Base-by-base conservation (phyloP, 2,113 vertebrate genomes). In the Cheirogaleus medius region DNA sequence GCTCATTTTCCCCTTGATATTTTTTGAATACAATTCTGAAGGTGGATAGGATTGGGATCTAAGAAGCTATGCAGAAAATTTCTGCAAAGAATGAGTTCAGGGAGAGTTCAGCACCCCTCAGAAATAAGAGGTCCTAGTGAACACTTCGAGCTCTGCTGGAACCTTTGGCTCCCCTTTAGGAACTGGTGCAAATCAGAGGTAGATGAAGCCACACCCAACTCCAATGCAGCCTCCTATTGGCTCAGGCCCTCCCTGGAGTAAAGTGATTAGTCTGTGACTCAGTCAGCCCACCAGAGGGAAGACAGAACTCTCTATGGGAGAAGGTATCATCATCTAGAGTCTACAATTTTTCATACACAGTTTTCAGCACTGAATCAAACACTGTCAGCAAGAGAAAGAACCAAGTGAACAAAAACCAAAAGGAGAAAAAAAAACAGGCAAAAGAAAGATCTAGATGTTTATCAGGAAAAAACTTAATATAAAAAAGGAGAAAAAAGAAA, bases 311-410 rank as follows among this genome's bases (percentile, higher is more conserved):
- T 73, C 66, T 56, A 20, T 42, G 25, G 4, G 8, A 20, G 15
- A 66, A 21, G 15, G 27, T 32, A 10, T 54, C 20, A 47, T 69
- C 44, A 66, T n/a, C 6, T 66, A 58, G 56, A 95, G 37, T 60
- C 44, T 44, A 84, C 49, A 69, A 63, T 58, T 92, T 78, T 76
- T 74, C 42, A 84, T 34, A 58, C 21, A 25, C 56, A 49, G 47
- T 60, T 29, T 54, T 89, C 87, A 77, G 49, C 42, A 96, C 42
- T 49, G 37, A 78, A 93, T 90, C 13, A 90, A 78, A 78, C 93
- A 27, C 71, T 29, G 77, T 6, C 32, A 74, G 32, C n/a, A 73
- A 73, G 44, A 54, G 8, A 52, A 80, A 95, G 49, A 49, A 94
- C 37, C 27, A 80, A 63, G 56, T 82, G 37, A 91, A 56, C 37